Conservation (phyloP, 2,113 vertebrate genomes). For the Clarias batrachus region DNA sequence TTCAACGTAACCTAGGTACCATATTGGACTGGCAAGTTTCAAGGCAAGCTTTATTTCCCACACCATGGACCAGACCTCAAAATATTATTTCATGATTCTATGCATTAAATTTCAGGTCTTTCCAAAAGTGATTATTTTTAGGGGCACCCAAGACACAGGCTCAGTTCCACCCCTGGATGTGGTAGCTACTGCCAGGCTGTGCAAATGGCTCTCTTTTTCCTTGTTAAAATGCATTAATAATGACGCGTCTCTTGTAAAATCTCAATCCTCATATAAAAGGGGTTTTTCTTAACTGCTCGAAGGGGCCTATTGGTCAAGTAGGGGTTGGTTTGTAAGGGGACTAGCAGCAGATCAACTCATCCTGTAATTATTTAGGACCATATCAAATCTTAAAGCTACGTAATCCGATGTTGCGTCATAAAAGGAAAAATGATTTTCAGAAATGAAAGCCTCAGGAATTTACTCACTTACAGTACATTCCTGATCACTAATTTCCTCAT, state of each 20-base stretch:
- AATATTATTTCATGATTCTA: constrained; percentile 57
- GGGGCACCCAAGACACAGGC: constrained; percentile 46
- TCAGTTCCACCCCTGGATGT: constrained; percentile 54
- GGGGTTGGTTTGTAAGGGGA: background rate
- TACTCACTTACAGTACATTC: background rate
- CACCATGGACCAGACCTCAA: constrained; percentile 34
- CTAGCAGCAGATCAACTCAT: background rate
- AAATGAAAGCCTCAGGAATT: background rate
- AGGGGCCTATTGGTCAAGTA: constrained; percentile 10
- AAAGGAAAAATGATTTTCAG: background rate
- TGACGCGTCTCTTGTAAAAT: constrained; percentile 39
- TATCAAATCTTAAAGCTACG: constrained; percentile 10
- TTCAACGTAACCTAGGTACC: background rate
- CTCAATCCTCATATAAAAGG: constrained; percentile 38
- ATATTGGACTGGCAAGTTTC: constrained; percentile 19
- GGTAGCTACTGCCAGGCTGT: constrained; percentile 29
- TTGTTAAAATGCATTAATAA: constrained; percentile 57
- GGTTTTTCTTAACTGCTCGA: constrained; percentile 26
- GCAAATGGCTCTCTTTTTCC: constrained; percentile 48
- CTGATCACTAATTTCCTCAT: background rate
- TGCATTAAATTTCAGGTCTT: constrained; percentile 53
- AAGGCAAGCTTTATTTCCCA: constrained; percentile 34
- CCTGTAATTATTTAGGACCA: background rate
- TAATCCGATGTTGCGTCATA: constrained; percentile 16
- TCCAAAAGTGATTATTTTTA: constrained; percentile 59